Evolutionary conservation across 2,113 vertebrate genomes (phyloP).

Genomic region (Antennarius striatus): DNA sequence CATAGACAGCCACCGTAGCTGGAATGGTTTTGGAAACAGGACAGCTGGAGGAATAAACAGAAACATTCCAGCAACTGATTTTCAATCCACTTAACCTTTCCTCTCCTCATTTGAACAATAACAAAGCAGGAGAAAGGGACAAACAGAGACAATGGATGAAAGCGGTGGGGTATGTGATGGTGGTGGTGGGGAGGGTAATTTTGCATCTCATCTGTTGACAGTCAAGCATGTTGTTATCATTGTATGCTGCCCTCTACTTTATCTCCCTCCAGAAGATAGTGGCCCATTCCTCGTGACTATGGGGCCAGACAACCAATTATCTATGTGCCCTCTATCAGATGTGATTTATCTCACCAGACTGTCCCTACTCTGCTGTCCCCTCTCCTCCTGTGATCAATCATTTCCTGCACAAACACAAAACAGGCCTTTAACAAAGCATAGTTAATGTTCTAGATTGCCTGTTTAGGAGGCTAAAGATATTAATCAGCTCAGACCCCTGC

Average conservation of each 20-base stretch:
- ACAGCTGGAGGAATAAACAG: slow-evolving; percentile 47
- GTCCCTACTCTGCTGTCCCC: slow-evolving; percentile 72
- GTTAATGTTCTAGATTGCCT: slow-evolving; percentile 64
- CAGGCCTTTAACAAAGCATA: slow-evolving; percentile 68
- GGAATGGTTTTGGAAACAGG: slow-evolving; percentile 40
- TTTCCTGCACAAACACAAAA: slow-evolving; percentile 68
- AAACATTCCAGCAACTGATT: slow-evolving; percentile 63
- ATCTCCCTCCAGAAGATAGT: slow-evolving; percentile 78
- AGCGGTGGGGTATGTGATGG: background rate
- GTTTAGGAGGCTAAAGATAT: slow-evolving; percentile 59
- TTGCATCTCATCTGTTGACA: slow-evolving; percentile 80
- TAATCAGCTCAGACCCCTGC: slow-evolving; percentile 55
- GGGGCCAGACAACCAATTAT: slow-evolving; percentile 81
- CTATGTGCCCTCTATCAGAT: slow-evolving; percentile 82
- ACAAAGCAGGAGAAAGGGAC: slow-evolving; percentile 45
- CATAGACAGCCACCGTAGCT: slow-evolving; percentile 57
- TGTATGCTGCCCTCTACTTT: slow-evolving; percentile 75
- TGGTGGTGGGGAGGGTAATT: slow-evolving; percentile 30
- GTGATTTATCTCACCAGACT: slow-evolving; percentile 82
- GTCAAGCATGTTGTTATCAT: slow-evolving; percentile 77
- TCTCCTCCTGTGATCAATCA: slow-evolving; percentile 75
- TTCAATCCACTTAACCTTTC: slow-evolving; percentile 76
- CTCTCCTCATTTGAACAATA: slow-evolving; percentile 64
- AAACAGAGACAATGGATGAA: slow-evolving; percentile 35
- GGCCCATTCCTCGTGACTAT: slow-evolving; percentile 68